Evolutionary conservation across 2,888 invertebrate species (phyloP).

Genomic region (Scotopteryx bipunctaria): DNA sequence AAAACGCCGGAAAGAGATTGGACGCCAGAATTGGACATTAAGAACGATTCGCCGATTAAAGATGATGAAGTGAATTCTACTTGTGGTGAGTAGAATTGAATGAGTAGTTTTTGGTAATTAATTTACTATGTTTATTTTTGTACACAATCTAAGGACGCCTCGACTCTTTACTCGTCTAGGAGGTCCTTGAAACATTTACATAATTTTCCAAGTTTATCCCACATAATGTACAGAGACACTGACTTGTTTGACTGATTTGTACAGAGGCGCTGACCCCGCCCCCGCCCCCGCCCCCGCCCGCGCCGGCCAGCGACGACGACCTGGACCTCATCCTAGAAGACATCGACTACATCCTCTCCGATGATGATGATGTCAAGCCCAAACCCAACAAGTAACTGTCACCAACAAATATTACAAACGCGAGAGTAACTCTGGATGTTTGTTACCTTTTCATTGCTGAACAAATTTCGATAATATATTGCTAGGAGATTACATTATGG

Average conservation of each 20-base stretch:
- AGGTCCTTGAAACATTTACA: too few relatives aligned
- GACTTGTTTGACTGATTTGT: too few relatives aligned
- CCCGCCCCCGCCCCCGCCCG: constrained; percentile 35
- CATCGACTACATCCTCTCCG: constrained; percentile 75
- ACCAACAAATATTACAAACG: too few relatives aligned
- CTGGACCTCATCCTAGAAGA: constrained; percentile 72
- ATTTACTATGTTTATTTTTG: too few relatives aligned
- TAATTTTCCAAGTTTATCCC: too few relatives aligned
- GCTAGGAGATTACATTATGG: too few relatives aligned
- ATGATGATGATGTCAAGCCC: constrained; percentile 62
- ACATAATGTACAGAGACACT: too few relatives aligned
- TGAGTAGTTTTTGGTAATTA: background rate
- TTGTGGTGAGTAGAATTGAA: constrained; percentile 57
- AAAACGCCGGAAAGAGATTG: constrained; percentile 49
- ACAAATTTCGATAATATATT: too few relatives aligned
- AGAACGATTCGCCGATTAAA: constrained; percentile 42
- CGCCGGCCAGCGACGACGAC: constrained; percentile 58
- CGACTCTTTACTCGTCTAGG: too few relatives aligned
- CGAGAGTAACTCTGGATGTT: too few relatives aligned
- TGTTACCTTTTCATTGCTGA: too few relatives aligned
- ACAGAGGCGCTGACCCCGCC: constrained; percentile 50
- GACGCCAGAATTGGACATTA: constrained; percentile 14
- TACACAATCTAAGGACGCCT: too few relatives aligned
- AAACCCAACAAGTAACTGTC: constrained; percentile 50
- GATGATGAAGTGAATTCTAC: constrained; percentile 70